These are phyloP conservation scores for Daboia siamensis DNA, from an alignment of 2,113 vertebrate genomes.

Conservation along the genomic window DNA sequence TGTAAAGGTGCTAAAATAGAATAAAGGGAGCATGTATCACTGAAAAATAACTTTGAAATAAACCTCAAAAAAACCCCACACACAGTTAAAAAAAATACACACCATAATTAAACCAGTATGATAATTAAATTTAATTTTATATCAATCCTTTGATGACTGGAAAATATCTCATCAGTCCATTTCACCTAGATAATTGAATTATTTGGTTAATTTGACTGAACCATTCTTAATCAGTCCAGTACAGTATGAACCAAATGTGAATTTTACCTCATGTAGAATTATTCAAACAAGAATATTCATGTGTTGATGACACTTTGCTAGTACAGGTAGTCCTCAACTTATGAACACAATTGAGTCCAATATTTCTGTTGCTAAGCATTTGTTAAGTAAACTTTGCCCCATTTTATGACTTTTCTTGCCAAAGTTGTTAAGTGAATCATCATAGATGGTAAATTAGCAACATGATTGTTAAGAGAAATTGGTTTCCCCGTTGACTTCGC, in stretches of 20 bases:
- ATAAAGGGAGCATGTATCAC: background rate
- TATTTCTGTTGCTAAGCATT: too few species aligned
- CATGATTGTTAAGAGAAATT: too few species aligned
- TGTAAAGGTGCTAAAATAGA: slow-evolving; percentile 79
- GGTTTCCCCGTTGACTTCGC: too few species aligned
- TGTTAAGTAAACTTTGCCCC: too few species aligned
- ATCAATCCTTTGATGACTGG: background rate
- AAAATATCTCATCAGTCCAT: background rate
- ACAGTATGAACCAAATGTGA: background rate
- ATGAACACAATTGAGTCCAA: too few species aligned
- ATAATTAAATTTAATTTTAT: background rate
- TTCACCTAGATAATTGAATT: background rate
- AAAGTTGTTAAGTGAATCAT: too few species aligned
- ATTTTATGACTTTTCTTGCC: too few species aligned
- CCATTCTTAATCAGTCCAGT: background rate
- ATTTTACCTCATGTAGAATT: background rate
- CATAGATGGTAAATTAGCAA: too few species aligned
- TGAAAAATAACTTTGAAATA: background rate
- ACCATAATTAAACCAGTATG: background rate
- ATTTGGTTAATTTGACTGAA: background rate
- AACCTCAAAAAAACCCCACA: background rate
- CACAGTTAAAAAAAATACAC: background rate
- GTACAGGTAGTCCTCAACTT: too few species aligned
- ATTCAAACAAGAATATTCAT: background rate
- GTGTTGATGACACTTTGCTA: background rate